phyloP scores from a whole-genome alignment of 2,113 vertebrate genomes.

The Phycodurus eques region DNA sequence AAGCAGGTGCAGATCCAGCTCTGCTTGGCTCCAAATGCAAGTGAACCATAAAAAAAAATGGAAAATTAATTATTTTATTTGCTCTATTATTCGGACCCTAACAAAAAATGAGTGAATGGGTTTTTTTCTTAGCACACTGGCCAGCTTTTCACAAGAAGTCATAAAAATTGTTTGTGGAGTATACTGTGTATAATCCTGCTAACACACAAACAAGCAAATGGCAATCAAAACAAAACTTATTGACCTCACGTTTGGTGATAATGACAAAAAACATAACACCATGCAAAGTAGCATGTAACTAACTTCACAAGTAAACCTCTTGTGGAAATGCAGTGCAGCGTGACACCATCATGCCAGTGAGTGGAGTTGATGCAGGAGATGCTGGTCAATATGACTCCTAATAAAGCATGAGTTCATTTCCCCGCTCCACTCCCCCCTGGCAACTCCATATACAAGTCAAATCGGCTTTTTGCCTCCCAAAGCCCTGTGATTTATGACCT shows the following conservation, averaged over 20 bases:
- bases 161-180: background rate
- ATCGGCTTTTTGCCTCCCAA: conserved; percentile 87
- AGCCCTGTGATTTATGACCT: conserved; percentile 95
- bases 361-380: conserved; percentile 61
- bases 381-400: conserved; percentile 76
- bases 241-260: background rate
- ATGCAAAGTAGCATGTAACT: conserved; percentile 32
- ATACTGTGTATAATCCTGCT: background rate
- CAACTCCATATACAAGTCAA: conserved; percentile 94
- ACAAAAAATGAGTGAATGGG: background rate
- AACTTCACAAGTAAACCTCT: conserved; percentile 44
- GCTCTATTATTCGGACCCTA: background rate
- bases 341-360: conserved; percentile 37
- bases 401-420: conserved; percentile 80
- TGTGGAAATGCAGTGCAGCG: conserved; percentile 35
- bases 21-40: background rate
- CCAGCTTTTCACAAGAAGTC: background rate
- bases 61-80: conserved; percentile 8
- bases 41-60: background rate
- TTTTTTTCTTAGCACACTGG: background rate
- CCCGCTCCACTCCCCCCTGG: conserved; percentile 71
- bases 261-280: background rate
- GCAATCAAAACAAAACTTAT: background rate
- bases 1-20: background rate
- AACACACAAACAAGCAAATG: background rate